phyloP scores from a whole-genome alignment of 2,797 vertebrate genomes.

The Uromys caudimaculatus region DNA sequence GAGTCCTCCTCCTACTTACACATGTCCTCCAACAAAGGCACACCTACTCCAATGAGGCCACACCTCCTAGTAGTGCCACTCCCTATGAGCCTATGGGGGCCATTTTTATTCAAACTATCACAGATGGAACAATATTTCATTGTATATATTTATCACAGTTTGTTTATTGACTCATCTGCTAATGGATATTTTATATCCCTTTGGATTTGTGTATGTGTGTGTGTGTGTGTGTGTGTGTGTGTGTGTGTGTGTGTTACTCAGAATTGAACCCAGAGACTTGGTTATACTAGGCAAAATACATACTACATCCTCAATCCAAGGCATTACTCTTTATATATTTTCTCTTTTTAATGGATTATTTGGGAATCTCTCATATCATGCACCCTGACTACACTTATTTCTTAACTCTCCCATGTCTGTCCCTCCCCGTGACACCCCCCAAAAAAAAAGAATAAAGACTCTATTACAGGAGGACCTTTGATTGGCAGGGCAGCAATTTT shows the following conservation, averaged over 20 bases:
- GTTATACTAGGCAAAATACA: background rate
- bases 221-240: background rate
- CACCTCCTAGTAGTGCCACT: background rate
- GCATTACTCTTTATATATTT: background rate
- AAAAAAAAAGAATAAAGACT: background rate
- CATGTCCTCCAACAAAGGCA: background rate
- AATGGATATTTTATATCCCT: background rate
- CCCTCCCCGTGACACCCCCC: fast-evolving
- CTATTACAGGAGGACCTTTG: background rate
- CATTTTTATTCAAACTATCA: background rate
- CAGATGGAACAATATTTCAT: background rate
- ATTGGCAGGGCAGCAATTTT: background rate
- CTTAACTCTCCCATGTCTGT: background rate
- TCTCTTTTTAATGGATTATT: background rate
- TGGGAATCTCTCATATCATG: background rate
- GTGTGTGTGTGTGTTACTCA: background rate
- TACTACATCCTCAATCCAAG: background rate
- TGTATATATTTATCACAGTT: background rate
- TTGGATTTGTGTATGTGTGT: background rate
- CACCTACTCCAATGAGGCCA: background rate
- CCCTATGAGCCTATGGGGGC: background rate
- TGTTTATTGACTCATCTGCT: background rate
- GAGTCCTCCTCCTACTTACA: background rate
- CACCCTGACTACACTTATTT: background rate
- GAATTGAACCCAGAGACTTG: background rate